A percentile compares a stretch with the other conserved stretches of the same genome.
These are phyloP conservation scores for Propsilocerus akamusi DNA, from an alignment of 1,140 invertebrate genomes.

Conservation along the genomic window DNA sequence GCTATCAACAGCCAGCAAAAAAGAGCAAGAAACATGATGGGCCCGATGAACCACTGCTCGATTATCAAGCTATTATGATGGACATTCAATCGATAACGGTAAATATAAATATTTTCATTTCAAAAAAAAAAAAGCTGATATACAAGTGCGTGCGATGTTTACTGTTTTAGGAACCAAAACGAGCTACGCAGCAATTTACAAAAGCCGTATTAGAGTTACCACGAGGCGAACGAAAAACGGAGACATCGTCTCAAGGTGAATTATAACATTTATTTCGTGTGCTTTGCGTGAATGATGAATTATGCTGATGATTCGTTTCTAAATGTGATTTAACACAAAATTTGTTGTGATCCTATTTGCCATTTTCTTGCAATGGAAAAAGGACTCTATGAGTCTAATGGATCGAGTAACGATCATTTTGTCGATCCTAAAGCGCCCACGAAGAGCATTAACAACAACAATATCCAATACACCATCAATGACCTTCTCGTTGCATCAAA, in stretches of 20 bases:
- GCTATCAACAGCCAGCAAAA: neutral
- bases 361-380: neutral
- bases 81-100: neutral
- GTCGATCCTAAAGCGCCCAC: neutral
- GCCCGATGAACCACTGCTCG: no score
- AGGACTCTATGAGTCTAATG: no score
- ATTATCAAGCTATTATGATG: neutral
- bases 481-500: neutral
- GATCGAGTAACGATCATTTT: neutral
- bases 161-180: neutral
- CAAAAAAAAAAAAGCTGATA: neutral
- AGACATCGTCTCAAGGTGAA: neutral
- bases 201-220: neutral
- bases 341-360: neutral
- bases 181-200: neutral
- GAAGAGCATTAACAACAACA: neutral
- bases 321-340: neutral
- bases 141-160: neutral
- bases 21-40: neutral
- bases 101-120: neutral
- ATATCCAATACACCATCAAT: neutral
- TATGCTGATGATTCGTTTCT: neutral
- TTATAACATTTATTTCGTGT: neutral
- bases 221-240: neutral
- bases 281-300: neutral